phyloP scores from a whole-genome alignment of 53 echinoderm and acorn worm species.

The Henricia sp. region DNA sequence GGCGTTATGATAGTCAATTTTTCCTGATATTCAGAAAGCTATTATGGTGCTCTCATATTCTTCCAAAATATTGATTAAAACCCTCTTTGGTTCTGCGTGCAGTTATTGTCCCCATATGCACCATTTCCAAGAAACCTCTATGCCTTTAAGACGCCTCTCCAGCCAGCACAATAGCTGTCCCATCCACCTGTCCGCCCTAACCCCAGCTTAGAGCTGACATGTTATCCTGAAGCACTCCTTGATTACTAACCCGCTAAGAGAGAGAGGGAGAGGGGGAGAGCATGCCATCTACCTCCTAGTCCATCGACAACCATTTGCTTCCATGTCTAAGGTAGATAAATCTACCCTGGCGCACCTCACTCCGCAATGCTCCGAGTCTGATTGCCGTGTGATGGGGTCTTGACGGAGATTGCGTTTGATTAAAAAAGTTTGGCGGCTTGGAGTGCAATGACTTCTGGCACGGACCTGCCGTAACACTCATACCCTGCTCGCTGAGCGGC shows the following conservation, averaged over 20 bases:
- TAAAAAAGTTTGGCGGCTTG: neutral
- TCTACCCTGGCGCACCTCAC: neutral
- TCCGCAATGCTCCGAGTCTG: neutral
- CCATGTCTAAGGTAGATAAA: neutral
- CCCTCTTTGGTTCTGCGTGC: too few relatives aligned
- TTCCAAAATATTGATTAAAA: too few relatives aligned
- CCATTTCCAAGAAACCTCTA: too few relatives aligned
- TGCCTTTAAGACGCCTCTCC: too few relatives aligned
- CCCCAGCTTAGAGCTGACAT: neutral
- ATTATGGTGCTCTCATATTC: too few relatives aligned
- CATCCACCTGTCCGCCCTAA: constrained; percentile 8
- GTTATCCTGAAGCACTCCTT: neutral
- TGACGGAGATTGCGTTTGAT: constrained; percentile 20
- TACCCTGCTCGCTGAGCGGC: neutral
- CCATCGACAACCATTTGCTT: neutral
- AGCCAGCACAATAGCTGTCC: constrained; percentile 7
- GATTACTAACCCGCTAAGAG: neutral
- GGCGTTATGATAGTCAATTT: too few relatives aligned
- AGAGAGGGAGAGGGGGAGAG: neutral
- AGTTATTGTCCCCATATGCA: too few relatives aligned
- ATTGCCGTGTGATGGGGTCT: constrained; percentile 4
- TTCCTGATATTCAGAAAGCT: too few relatives aligned
- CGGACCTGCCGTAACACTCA: neutral
- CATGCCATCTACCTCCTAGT: neutral
- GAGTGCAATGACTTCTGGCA: constrained; percentile 8